Percentiles rank a stretch among this genome's conserved stretches.
Evolutionary conservation across 2,113 vertebrate genomes (phyloP).

Genomic region (Acinonyx jubatus): DNA sequence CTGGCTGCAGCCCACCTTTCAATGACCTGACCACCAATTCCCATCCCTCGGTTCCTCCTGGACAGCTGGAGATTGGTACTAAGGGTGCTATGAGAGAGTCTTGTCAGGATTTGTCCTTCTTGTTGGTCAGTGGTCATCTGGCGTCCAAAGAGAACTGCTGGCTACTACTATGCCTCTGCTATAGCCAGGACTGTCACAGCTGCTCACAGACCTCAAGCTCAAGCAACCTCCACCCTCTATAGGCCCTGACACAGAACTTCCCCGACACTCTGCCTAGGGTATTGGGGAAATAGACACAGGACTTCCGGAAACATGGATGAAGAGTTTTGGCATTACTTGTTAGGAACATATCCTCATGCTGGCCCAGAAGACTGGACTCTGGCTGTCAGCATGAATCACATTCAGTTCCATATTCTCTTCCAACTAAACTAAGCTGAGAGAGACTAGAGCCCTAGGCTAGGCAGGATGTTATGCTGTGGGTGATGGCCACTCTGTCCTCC

Average conservation of each 20-base stretch:
- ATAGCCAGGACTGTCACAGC: background rate
- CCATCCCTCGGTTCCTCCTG: background rate
- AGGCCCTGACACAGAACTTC: background rate
- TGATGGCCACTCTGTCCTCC: background rate
- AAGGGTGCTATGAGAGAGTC: background rate
- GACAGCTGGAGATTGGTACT: background rate
- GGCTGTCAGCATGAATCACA: background rate
- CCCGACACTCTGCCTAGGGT: background rate
- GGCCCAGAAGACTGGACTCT: background rate
- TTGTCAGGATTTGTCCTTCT: constrained; percentile 1
- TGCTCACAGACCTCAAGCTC: background rate
- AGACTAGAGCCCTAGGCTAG: background rate
- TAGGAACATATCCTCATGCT: background rate
- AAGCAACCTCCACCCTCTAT: background rate
- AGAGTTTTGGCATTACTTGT: background rate
- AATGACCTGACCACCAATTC: background rate
- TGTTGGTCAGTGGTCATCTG: background rate
- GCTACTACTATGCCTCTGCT: background rate
- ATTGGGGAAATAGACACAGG: background rate
- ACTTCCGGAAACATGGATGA: background rate
- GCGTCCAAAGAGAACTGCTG: background rate
- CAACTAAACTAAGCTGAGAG: background rate
- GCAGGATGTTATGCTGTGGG: background rate
- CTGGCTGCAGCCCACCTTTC: background rate
- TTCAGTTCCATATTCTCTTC: background rate